phyloP scores from a whole-genome alignment of 2,797 vertebrate species.

The Ctenosaura bakeri region DNA sequence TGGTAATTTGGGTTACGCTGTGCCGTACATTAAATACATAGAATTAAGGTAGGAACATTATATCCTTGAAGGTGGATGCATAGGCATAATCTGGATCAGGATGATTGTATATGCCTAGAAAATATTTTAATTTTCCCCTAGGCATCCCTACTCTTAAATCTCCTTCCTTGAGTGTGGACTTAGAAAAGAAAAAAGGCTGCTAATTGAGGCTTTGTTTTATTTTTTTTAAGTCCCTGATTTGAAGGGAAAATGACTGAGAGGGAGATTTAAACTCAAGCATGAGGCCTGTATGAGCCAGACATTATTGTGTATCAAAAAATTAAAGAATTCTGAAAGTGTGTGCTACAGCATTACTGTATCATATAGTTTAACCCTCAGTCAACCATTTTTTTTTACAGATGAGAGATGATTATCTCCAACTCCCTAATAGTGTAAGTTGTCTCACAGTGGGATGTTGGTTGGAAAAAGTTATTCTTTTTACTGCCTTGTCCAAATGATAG shows the following conservation, averaged over 20 bases:
- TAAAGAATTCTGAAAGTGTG: background rate
- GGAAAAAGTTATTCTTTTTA: slow-evolving; percentile 44
- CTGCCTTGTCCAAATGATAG: background rate
- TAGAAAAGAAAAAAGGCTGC: background rate
- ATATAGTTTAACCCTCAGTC: slow-evolving; percentile 21
- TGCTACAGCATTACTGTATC: background rate
- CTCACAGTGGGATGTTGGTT: slow-evolving; percentile 26
- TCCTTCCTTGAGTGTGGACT: background rate
- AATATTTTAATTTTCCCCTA: background rate
- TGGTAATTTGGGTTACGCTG: too few relatives aligned
- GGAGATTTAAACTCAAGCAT: background rate
- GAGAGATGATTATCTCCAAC: slow-evolving; percentile 54
- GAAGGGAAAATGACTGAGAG: background rate
- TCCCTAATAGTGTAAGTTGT: slow-evolving; percentile 50
- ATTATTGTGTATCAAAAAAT: background rate
- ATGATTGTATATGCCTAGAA: background rate
- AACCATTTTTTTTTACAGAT: slow-evolving; percentile 57
- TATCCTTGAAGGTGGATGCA: slow-evolving; percentile 48
- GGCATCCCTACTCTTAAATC: background rate
- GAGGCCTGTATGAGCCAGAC: background rate
- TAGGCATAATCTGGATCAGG: background rate
- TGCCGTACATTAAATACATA: too few relatives aligned
- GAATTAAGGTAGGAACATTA: background rate
- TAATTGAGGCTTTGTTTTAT: too few relatives aligned
- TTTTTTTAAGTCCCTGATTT: too few relatives aligned